Percentiles rank a stretch among this genome's conserved stretches.
These are phyloP conservation scores for Ferrisia virgata DNA, from an alignment of 2,888 invertebrate genomes.

Conservation along the genomic window DNA sequence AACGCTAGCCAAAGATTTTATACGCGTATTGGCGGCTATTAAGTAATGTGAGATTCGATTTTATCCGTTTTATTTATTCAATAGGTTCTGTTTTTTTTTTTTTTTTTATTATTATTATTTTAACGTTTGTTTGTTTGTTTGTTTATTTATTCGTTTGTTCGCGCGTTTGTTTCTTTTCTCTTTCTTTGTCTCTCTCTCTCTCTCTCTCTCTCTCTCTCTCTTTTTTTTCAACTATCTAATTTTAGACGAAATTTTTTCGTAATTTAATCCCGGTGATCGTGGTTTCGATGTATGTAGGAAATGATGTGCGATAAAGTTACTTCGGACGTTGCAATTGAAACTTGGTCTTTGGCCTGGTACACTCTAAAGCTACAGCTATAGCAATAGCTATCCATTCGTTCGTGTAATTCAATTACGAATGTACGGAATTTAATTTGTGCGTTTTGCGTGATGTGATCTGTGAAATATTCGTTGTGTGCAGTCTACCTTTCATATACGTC, in stretches of 20 bases:
- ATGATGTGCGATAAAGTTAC: not conserved
- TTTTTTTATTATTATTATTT: not conserved
- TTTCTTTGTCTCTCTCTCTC: too few species aligned
- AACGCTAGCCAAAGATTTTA: constrained; percentile 25
- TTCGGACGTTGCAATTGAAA: not conserved
- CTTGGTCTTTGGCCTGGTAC: not conserved
- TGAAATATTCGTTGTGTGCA: not conserved
- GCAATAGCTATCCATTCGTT: too few species aligned
- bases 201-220: too few species aligned
- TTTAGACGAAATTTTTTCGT: not conserved
- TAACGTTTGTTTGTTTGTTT: not conserved
- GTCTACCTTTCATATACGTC: not conserved
- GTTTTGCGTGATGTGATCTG: not conserved
- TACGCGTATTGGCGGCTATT: not conserved
- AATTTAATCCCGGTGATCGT: not conserved
- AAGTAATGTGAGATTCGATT: constrained; percentile 4
- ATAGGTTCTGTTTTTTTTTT: not conserved
- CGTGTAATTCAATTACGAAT: not conserved
- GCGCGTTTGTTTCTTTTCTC: too few species aligned
- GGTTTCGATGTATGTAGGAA: not conserved
- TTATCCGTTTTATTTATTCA: not conserved
- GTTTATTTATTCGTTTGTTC: too few species aligned
- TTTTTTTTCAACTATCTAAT: too few species aligned
- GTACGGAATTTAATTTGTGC: not conserved
- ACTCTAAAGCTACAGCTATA: too few species aligned